A percentile compares a stretch with the other conserved stretches of the same genome.
phyloP scores from a whole-genome alignment of 2,888 invertebrate species.

The Corbicula japonica region DNA sequence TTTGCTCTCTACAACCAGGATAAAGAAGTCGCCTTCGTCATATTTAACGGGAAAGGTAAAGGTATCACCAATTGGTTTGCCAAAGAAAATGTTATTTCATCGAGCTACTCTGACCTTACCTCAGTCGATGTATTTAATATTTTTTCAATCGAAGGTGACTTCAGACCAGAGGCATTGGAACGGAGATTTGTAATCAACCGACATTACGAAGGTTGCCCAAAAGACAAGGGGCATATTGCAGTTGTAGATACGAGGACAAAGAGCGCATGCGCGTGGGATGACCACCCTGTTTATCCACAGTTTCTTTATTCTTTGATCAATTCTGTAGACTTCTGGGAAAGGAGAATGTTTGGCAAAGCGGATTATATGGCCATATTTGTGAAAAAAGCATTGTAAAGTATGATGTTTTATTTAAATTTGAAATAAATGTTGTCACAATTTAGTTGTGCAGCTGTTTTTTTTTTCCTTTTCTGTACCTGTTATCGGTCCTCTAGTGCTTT shows the following conservation, averaged over 20 bases:
- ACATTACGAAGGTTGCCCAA: neutral
- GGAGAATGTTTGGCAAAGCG: neutral
- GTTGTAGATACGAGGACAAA: neutral
- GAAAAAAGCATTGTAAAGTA: no score
- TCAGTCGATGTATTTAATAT: neutral
- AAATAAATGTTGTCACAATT: no score
- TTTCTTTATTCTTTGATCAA: neutral
- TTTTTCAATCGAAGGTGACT: neutral
- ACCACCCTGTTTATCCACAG: neutral
- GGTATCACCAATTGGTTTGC: neutral
- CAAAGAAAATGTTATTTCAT: neutral
- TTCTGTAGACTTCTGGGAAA: neutral
- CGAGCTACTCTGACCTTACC: neutral
- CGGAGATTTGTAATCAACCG: neutral
- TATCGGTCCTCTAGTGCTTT: no score
- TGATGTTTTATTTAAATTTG: no score
- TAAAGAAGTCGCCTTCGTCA: neutral
- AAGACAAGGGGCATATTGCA: neutral
- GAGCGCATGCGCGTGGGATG: neutral
- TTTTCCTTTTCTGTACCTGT: no score
- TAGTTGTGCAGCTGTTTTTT: no score
- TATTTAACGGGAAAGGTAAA: conserved; percentile 1
- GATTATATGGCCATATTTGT: no score
- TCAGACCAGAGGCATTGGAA: neutral
- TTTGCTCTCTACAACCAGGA: neutral